Evolutionary conservation across 2,888 invertebrate species (phyloP).

Genomic region (Limenitis camilla): DNA sequence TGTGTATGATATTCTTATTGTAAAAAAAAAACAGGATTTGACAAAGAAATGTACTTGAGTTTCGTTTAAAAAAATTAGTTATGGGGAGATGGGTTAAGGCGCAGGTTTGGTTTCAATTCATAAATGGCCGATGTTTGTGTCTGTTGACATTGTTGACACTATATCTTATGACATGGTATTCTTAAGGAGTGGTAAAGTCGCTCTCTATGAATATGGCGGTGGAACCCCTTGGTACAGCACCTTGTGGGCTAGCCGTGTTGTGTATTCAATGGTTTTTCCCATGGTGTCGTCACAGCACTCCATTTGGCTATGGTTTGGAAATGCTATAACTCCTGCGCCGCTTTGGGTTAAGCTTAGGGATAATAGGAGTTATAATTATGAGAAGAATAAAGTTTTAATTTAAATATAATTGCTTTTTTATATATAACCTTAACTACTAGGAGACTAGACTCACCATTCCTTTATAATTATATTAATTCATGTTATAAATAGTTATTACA

Average conservation of each 20-base stretch:
- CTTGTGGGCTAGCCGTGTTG: slow-evolving; percentile 31
- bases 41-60: slow-evolving; percentile 10
- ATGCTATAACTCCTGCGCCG: slow-evolving; percentile 23
- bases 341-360: slow-evolving; percentile 24
- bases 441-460: no score
- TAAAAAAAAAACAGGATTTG: slow-evolving; percentile 4
- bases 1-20: slow-evolving; percentile 1
- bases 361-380: slow-evolving; percentile 2
- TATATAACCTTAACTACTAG: neutral
- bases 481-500: no score
- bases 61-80: slow-evolving; percentile 16
- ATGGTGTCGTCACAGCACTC: slow-evolving; percentile 23
- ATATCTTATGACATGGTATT: slow-evolving; percentile 17
- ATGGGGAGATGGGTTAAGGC: slow-evolving; percentile 13
- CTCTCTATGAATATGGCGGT: slow-evolving; percentile 17
- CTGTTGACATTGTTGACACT: slow-evolving; percentile 17
- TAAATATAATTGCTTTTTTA: slow-evolving; percentile 2
- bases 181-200: slow-evolving; percentile 13
- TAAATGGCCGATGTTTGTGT: slow-evolving; percentile 22
- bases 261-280: slow-evolving; percentile 13
- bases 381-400: slow-evolving; percentile 22
- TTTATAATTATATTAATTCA: no score
- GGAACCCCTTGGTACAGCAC: slow-evolving; percentile 26
- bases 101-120: slow-evolving; percentile 18
- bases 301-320: slow-evolving; percentile 19